Conservation (phyloP, 2,113 vertebrate species). For the Pygoscelis antarcticus region DNA sequence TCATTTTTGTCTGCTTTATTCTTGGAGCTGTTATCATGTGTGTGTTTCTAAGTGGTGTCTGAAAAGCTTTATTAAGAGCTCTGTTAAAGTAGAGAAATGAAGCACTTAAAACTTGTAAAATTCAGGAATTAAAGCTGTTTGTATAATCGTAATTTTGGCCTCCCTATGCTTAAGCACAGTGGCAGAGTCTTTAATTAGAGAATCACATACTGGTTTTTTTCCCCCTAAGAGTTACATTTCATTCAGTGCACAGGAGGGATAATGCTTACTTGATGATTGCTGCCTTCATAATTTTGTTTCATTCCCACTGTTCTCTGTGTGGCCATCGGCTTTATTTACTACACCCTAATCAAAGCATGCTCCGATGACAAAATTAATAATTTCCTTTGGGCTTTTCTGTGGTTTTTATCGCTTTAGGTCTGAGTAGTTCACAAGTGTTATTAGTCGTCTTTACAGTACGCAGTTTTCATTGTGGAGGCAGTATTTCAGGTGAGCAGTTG, state of each 20-base stretch:
- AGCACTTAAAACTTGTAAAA: background rate
- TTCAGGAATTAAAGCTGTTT: background rate
- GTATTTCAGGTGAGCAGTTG: background rate
- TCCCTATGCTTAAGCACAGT: background rate
- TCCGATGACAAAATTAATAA: background rate
- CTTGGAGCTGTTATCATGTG: background rate
- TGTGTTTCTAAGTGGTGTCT: background rate
- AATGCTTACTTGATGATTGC: background rate
- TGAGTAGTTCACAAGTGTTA: background rate
- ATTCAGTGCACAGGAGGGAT: background rate
- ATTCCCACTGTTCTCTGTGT: background rate
- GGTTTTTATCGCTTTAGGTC: background rate
- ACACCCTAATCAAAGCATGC: background rate
- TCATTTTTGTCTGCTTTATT: conserved; percentile 20
- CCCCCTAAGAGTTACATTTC: background rate
- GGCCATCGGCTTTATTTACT: conserved; percentile 12
- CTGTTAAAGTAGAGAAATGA: background rate
- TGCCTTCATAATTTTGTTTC: background rate
- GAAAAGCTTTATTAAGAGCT: background rate
- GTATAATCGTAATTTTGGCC: background rate
- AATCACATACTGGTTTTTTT: background rate
- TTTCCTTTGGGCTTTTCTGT: background rate
- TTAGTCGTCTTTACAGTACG: background rate
- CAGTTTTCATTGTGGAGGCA: background rate
- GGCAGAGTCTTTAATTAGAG: background rate